phyloP scores from a whole-genome alignment of 30 jellyfish, hydroid and myxozoan genomes.

The Mastigias papua region DNA sequence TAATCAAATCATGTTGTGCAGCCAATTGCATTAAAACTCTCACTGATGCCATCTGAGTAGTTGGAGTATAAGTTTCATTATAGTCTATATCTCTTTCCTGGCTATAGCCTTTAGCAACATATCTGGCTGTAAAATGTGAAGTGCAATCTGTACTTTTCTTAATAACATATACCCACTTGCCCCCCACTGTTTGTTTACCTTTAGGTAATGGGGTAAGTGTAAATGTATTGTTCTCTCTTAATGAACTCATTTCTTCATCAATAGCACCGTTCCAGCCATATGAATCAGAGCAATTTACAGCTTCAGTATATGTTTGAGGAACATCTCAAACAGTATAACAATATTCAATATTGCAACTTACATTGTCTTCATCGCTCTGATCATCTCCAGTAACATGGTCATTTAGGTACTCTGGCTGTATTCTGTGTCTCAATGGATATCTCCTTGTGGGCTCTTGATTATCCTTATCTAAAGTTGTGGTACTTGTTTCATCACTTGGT shows the following conservation, averaged over 20 bases:
- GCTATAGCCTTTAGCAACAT: conserved; percentile 38
- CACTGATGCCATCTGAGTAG: conserved; percentile 28
- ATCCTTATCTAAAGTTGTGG: too few species aligned
- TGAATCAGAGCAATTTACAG: conserved; percentile 24
- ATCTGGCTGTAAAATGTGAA: conserved; percentile 6
- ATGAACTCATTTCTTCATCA: conserved; percentile 34
- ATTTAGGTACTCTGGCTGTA: too few species aligned
- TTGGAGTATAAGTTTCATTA: conserved; percentile 33
- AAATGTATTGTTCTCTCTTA: conserved; percentile 17
- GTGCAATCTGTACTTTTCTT: neutral
- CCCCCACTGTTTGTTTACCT: conserved; percentile 35
- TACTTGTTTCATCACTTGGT: too few species aligned
- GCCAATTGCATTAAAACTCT: neutral
- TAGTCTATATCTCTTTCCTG: conserved; percentile 21
- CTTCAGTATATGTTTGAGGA: neutral
- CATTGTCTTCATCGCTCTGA: too few species aligned
- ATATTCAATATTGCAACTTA: neutral
- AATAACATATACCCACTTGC: conserved; percentile 30
- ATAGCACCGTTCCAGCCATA: conserved; percentile 26
- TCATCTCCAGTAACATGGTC: too few species aligned
- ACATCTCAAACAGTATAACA: neutral
- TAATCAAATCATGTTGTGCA: neutral
- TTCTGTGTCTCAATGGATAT: too few species aligned
- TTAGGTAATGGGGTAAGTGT: conserved; percentile 20
- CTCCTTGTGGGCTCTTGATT: too few species aligned